Evolutionary conservation across 2,113 vertebrate genomes (phyloP), one percentile per base, ranked within the genome.

Genomic region (Dendrocopos noguchii): DNA sequence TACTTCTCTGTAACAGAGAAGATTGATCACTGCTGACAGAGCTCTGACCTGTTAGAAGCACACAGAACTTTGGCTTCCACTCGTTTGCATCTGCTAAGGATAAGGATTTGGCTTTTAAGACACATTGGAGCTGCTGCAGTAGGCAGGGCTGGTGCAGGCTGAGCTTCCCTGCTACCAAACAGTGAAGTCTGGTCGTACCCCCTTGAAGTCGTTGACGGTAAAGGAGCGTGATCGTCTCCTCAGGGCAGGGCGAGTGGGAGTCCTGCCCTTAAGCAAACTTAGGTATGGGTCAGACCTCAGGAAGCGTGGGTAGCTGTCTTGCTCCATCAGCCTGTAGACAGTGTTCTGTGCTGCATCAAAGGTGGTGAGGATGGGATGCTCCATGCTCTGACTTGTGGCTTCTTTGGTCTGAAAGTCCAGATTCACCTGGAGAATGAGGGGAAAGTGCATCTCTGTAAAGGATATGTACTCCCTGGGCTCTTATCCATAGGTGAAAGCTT

Each of bases 281-380:
- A 98, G 94, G 86, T 99, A 99, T 84, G 98, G 97, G 78, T 98
- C 98, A 6, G 99, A 99, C 65, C 96, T 96, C 44, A 99, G 98
- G 93, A 99, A 99, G 53, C 99, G 98, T 4, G 98, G 98, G 79
- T 99, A 99, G 93, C 98, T 99, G 98, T 99, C 99, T 93, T 99
- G 99, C 92, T 99, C 99, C 99, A 99, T 99, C 95, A 99, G 97
- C 91, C 97, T 97, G 94, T 98, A 98, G 39, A 99, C 98, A 88
- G 97, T 98, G 84, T 55, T 97, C 95, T 99, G 99, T 4, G 99
- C 99, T 1, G 92, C 94, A 4, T 99, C 98, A 29, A 99, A 99
- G 34, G 97, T 98, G 70, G 96, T 97, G 46, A 50, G 63, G 19
- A 76, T 19, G 10, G 95, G 94, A 34, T 59, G 78, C 8, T 31